phyloP scores from a whole-genome alignment of 1,140 invertebrate genomes.

The Belonocnema kinseyi region DNA sequence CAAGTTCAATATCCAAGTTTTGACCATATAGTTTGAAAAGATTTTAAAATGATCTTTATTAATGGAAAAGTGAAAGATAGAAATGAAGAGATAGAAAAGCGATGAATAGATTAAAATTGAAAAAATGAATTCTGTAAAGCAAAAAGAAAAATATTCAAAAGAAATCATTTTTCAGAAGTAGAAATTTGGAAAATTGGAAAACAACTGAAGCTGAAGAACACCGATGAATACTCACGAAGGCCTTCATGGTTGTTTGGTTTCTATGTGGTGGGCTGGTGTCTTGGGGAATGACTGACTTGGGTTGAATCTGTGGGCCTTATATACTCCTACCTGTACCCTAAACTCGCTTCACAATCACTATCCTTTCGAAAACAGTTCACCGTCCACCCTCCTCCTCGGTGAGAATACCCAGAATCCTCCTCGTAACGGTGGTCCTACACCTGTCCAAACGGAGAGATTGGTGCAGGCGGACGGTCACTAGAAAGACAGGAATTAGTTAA shows the following conservation, averaged over 20 bases:
- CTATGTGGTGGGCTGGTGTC: slow-evolving; percentile 74
- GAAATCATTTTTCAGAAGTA: too few species aligned
- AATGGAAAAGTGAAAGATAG: neutral
- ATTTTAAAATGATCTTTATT: neutral
- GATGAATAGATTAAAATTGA: too few species aligned
- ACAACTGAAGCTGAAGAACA: slow-evolving; percentile 56
- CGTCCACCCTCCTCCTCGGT: slow-evolving; percentile 51
- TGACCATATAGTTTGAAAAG: neutral
- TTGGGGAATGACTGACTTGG: slow-evolving; percentile 77
- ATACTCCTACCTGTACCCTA: slow-evolving; percentile 75
- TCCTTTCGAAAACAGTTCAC: slow-evolving; percentile 75
- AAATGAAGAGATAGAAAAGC: slow-evolving; percentile 28
- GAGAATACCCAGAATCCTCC: slow-evolving; percentile 74
- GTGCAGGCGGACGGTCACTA: slow-evolving; percentile 38
- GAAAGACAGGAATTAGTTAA: slow-evolving; percentile 47
- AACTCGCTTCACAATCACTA: slow-evolving; percentile 76
- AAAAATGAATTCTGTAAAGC: too few species aligned
- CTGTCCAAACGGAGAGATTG: slow-evolving; percentile 38
- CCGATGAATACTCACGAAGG: slow-evolving; percentile 74
- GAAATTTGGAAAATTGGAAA: neutral
- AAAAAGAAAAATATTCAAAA: slow-evolving; percentile 43
- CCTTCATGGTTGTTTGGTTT: slow-evolving; percentile 76
- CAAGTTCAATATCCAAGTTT: neutral
- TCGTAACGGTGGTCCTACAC: slow-evolving; percentile 45
- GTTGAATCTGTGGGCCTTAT: slow-evolving; percentile 73